Conservation (phyloP, 2,888 invertebrate genomes). For the Tuta absoluta region DNA sequence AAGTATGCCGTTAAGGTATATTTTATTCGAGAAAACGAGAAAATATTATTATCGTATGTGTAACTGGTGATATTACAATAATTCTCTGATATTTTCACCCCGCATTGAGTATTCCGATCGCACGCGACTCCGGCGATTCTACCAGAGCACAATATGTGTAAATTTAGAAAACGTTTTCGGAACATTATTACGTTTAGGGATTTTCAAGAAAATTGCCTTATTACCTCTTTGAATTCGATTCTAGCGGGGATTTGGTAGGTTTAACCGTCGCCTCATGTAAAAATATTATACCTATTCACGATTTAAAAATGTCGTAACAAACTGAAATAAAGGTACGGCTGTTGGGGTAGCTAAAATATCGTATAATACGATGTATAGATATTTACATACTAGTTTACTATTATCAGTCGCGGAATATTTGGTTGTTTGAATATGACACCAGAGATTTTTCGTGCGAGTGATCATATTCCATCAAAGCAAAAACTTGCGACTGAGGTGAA, state of each 20-base stretch:
- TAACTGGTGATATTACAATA: slow-evolving; percentile 52
- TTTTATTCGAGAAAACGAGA: slow-evolving; percentile 32
- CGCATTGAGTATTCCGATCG: slow-evolving; percentile 73
- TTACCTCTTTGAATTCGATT: slow-evolving; percentile 76
- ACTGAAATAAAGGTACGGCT: neutral
- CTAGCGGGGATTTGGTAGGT: slow-evolving; percentile 69
- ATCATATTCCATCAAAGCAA: no score
- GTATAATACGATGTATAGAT: no score
- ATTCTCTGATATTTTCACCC: slow-evolving; percentile 61
- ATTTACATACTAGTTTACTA: no score
- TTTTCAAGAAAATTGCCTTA: slow-evolving; percentile 80
- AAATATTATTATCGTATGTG: slow-evolving; percentile 40
- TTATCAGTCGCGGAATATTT: no score
- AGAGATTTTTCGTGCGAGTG: no score
- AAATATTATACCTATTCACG: slow-evolving; percentile 26
- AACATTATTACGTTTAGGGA: slow-evolving; percentile 80
- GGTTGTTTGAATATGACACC: no score
- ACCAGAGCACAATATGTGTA: slow-evolving; percentile 77
- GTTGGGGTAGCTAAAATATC: slow-evolving; percentile 35
- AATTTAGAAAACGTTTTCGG: slow-evolving; percentile 79
- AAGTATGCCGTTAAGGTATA: slow-evolving; percentile 34
- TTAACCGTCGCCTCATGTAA: slow-evolving; percentile 50
- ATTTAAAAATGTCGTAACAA: slow-evolving; percentile 23
- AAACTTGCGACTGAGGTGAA: no score
- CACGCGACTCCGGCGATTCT: slow-evolving; percentile 68